Evolutionary conservation across 2,888 invertebrate species (phyloP).

Genomic region (Hermaeophaga mercurialis): DNA sequence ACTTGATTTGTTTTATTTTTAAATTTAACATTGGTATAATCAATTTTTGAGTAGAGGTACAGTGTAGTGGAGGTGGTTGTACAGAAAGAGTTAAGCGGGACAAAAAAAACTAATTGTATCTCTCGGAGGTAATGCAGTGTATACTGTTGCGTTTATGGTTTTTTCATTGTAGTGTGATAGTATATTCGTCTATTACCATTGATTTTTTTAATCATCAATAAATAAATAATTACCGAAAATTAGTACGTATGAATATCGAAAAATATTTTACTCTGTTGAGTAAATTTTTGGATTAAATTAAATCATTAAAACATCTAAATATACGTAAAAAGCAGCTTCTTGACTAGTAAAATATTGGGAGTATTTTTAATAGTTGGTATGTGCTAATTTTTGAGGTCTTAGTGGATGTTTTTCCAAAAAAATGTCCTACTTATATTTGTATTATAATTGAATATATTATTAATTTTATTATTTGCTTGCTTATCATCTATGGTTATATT

Average conservation of each 20-base stretch:
- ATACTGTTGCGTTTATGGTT: slow-evolving; percentile 27
- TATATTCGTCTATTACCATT: slow-evolving; percentile 24
- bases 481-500: slow-evolving; percentile 53
- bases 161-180: slow-evolving; percentile 26
- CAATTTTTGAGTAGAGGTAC: slow-evolving; percentile 54
- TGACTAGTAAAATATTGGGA: no score
- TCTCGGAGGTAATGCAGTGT: slow-evolving; percentile 22
- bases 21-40: slow-evolving; percentile 35
- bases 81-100: slow-evolving; percentile 52
- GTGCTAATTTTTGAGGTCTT: not conserved
- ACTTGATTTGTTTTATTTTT: slow-evolving; percentile 10
- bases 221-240: no score
- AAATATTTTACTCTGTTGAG: no score
- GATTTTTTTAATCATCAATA: slow-evolving; percentile 28
- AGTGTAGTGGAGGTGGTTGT: slow-evolving; percentile 57
- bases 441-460: slow-evolving; percentile 56
- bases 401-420: slow-evolving; percentile 19
- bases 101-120: slow-evolving; percentile 44
- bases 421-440: slow-evolving; percentile 48
- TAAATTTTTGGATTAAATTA: no score
- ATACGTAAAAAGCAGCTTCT: no score
- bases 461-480: slow-evolving; percentile 54
- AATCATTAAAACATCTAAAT: no score
- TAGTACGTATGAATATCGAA: slow-evolving; percentile 1
- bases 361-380: not conserved